phyloP scores from a whole-genome alignment of 2,888 invertebrate genomes.

The Linnaemya vulpina region DNA sequence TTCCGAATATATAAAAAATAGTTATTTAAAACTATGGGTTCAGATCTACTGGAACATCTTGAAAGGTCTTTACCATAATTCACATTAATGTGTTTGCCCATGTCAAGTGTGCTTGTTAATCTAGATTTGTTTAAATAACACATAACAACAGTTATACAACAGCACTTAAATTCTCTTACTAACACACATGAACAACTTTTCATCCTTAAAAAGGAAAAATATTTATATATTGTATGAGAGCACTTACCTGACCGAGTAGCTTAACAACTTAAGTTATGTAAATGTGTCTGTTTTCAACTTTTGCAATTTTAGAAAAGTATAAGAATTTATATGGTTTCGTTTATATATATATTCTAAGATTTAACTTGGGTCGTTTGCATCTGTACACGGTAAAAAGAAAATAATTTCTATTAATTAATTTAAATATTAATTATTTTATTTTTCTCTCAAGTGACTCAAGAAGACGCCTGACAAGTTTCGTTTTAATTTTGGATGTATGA shows the following conservation, averaged over 20 bases:
- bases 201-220: background rate
- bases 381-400: background rate
- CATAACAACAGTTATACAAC: conserved; percentile 3
- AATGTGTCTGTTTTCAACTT: background rate
- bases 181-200: background rate
- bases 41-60: too few relatives aligned
- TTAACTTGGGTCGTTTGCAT: background rate
- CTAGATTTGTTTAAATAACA: conserved; percentile 17
- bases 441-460: too few relatives aligned
- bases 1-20: too few relatives aligned
- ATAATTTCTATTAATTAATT: too few relatives aligned
- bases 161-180: background rate
- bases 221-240: background rate
- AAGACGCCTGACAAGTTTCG: too few relatives aligned
- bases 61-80: background rate
- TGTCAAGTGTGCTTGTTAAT: conserved; percentile 6
- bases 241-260: conserved; percentile 11
- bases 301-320: background rate
- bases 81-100: background rate
- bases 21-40: too few relatives aligned
- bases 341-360: background rate
- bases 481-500: too few relatives aligned
- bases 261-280: background rate
- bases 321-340: background rate
- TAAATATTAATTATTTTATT: too few relatives aligned